A percentile compares a stretch with the other conserved stretches of the same genome.
Conservation (phyloP, 1,140 invertebrate species). For the Dolichoris vasculosae region DNA sequence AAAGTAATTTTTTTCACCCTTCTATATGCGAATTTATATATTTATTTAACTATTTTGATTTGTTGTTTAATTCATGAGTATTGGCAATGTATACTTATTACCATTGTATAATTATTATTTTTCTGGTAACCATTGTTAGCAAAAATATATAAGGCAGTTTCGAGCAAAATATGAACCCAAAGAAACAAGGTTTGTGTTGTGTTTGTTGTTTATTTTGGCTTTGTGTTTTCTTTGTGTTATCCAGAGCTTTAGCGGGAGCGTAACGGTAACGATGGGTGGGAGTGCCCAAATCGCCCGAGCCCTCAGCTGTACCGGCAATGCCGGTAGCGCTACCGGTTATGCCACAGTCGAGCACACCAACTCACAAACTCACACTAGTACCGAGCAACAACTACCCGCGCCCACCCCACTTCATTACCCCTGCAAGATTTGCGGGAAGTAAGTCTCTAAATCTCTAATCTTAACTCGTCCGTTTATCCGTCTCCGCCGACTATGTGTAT, state of each 20-base stretch:
- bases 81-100: slow-evolving; percentile 14
- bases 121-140: slow-evolving; percentile 14
- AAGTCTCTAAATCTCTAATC: slow-evolving; percentile 78
- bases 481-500: slow-evolving; percentile 5
- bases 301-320: slow-evolving; percentile 80
- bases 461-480: slow-evolving; percentile 48
- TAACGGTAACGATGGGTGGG: slow-evolving; percentile 82
- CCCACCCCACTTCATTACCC: slow-evolving; percentile 81
- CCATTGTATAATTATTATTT: slow-evolving; percentile 12
- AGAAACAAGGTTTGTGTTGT: slow-evolving; percentile 65
- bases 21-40: slow-evolving; percentile 8
- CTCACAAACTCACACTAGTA: slow-evolving; percentile 76
- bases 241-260: slow-evolving; percentile 87
- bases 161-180: not conserved
- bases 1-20: slow-evolving; percentile 14
- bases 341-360: slow-evolving; percentile 76
- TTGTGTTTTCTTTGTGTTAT: slow-evolving; percentile 76
- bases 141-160: not conserved
- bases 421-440: slow-evolving; percentile 98
- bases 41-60: slow-evolving; percentile 13
- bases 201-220: slow-evolving; percentile 75
- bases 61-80: not conserved
- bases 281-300: slow-evolving; percentile 73
- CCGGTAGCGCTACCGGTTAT: slow-evolving; percentile 72
- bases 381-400: slow-evolving; percentile 75